phyloP scores from a whole-genome alignment of 2,888 invertebrate genomes.

The Drosophila koepferae region DNA sequence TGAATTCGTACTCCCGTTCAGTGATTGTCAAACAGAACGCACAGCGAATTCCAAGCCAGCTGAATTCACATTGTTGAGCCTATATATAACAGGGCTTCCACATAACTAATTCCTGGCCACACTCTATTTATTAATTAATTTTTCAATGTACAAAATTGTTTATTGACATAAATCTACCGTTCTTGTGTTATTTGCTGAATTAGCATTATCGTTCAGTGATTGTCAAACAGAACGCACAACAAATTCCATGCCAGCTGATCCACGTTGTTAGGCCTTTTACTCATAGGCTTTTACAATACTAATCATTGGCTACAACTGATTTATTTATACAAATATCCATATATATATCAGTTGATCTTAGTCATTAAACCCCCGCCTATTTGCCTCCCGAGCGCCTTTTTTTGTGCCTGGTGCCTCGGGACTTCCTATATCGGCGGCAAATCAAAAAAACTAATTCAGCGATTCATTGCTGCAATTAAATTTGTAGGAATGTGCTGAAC shows the following conservation, averaged over 20 bases:
- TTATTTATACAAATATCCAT: too few relatives aligned
- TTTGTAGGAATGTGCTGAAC: conserved; percentile 29
- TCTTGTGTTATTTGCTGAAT: conserved; percentile 84
- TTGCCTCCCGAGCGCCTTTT: conserved; percentile 78
- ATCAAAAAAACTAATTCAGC: conserved; percentile 50
- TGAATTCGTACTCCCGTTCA: conserved; percentile 58
- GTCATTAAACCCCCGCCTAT: conserved; percentile 61
- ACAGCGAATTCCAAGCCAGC: conserved; percentile 59
- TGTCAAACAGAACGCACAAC: conserved; percentile 84
- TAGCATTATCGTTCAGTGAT: conserved; percentile 54
- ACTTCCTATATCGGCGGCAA: conserved; percentile 81
- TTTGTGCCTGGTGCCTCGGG: conserved; percentile 68
- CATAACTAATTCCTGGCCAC: conserved; percentile 42
- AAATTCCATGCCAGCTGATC: conserved; percentile 39
- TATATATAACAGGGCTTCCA: conserved; percentile 19
- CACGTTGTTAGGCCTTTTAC: conserved; percentile 33
- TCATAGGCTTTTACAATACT: conserved; percentile 33
- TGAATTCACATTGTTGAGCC: conserved; percentile 48
- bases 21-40: conserved; percentile 84
- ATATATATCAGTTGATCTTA: background rate
- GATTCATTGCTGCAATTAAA: conserved; percentile 23
- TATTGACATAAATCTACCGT: conserved; percentile 42
- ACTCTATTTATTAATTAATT: background rate
- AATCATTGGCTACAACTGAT: conserved; percentile 32
- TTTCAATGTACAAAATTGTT: background rate